Percentiles rank a stretch among this genome's conserved stretches.
phyloP scores from a whole-genome alignment of 2,888 invertebrate genomes.

The Trilocha varians region DNA sequence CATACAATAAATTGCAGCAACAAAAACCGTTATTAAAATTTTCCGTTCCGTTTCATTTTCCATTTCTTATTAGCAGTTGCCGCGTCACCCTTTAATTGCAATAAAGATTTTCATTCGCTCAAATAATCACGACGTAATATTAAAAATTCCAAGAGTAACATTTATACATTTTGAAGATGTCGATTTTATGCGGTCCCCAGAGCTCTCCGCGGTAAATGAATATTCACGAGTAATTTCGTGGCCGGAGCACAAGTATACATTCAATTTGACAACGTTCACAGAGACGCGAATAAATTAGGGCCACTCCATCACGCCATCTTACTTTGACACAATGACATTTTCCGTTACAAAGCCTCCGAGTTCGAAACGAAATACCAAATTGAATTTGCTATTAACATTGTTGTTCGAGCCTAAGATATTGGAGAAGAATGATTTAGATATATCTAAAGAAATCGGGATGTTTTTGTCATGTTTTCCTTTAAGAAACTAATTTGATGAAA shows the following conservation, averaged over 20 bases:
- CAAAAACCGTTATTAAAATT: neutral
- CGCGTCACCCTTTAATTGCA: neutral
- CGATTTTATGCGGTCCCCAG: slow-evolving; percentile 11
- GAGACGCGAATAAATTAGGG: slow-evolving; percentile 29
- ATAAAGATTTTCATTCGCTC: neutral
- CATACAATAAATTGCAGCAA: too few species aligned
- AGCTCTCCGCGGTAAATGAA: slow-evolving; percentile 16
- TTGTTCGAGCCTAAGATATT: neutral
- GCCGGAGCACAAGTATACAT: slow-evolving; percentile 19
- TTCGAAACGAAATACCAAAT: slow-evolving; percentile 8
- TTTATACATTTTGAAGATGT: neutral
- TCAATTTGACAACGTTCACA: slow-evolving; percentile 19
- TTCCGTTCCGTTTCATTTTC: neutral
- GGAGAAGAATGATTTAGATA: neutral
- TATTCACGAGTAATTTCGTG: slow-evolving; percentile 23
- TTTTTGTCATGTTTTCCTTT: neutral
- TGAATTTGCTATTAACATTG: neutral
- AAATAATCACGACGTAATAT: neutral
- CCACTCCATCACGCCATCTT: slow-evolving; percentile 27
- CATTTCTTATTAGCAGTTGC: neutral
- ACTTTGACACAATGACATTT: slow-evolving; percentile 19
- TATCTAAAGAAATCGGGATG: neutral
- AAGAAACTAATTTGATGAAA: neutral
- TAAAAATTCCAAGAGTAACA: neutral
- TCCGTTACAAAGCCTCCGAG: slow-evolving; percentile 19